These are phyloP conservation scores for Coluber constrictor DNA, from an alignment of 2,797 vertebrate genomes.

Conservation along the genomic window DNA sequence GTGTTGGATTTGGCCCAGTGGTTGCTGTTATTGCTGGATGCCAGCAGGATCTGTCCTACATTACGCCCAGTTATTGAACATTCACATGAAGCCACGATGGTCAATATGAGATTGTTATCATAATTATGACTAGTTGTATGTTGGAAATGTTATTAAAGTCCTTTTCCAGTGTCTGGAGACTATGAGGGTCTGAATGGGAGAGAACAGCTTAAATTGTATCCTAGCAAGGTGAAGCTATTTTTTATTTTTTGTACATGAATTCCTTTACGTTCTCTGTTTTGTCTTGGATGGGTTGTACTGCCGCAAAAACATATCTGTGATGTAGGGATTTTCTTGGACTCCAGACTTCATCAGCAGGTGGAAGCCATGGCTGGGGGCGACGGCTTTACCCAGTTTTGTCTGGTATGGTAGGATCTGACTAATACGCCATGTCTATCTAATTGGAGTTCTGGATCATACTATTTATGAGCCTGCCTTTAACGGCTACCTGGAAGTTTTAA, in stretches of 20 bases:
- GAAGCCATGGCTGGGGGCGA: not conserved
- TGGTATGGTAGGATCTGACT: not conserved
- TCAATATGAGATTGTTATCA: not conserved
- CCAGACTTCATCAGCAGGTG: not conserved
- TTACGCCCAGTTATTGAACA: not conserved
- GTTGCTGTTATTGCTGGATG: not conserved
- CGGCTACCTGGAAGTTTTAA: not conserved
- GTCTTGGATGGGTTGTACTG: not conserved
- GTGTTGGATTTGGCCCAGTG: not conserved
- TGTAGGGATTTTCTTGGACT: not conserved
- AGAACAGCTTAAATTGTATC: not conserved
- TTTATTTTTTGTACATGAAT: not conserved
- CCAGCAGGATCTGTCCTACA: not conserved
- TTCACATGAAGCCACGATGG: not conserved
- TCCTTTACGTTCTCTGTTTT: not conserved
- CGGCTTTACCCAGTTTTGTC: not conserved
- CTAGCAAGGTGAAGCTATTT: not conserved
- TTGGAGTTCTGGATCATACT: not conserved
- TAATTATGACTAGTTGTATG: not conserved
- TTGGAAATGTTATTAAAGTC: not conserved
- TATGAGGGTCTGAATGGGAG: not conserved
- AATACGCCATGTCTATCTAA: not conserved
- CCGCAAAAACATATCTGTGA: not conserved
- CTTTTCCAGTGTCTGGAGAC: not conserved
- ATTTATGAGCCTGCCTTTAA: not conserved